These are phyloP conservation scores for Acanthurus lineatus DNA, from an alignment of 2,797 vertebrate species.

Conservation along the genomic window DNA sequence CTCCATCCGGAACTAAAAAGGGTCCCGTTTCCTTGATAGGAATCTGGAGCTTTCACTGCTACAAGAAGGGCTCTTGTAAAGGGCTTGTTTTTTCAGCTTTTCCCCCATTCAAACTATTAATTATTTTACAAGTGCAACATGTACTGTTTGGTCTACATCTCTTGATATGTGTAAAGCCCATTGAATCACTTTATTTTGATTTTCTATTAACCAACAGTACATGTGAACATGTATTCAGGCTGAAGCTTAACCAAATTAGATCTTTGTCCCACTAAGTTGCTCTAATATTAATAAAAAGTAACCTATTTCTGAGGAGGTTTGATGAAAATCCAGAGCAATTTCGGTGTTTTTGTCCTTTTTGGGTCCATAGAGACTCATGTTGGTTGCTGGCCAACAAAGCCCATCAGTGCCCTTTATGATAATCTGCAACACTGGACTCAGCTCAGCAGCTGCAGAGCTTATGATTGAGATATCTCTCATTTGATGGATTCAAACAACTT, in stretches of 20 bases:
- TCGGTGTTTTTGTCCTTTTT: constrained; percentile 15
- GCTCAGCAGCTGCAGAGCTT: constrained; percentile 49
- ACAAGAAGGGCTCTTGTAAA: constrained; percentile 72
- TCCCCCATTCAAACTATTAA: constrained; percentile 57
- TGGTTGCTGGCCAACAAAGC: constrained; percentile 33
- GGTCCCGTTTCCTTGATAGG: constrained; percentile 72
- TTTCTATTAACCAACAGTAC: background rate
- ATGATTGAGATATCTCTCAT: constrained; percentile 53
- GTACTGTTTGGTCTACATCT: constrained; percentile 6
- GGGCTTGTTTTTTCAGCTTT: constrained; percentile 70
- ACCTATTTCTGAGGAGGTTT: constrained; percentile 20
- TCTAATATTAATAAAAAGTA: constrained; percentile 22
- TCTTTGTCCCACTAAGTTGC: background rate
- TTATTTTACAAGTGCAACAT: constrained; percentile 30
- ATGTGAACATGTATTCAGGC: background rate
- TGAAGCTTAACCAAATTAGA: background rate
- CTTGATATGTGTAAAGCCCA: background rate
- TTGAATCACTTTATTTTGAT: constrained; percentile 17
- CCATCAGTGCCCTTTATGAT: constrained; percentile 33
- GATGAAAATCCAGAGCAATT: constrained; percentile 25
- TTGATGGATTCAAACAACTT: constrained; percentile 49
- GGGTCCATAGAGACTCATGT: constrained; percentile 12
- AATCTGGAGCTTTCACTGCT: constrained; percentile 70
- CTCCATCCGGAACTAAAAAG: constrained; percentile 59
- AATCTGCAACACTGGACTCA: constrained; percentile 46